A percentile compares a stretch with the other conserved stretches of the same genome.
phyloP scores from a whole-genome alignment of 2,113 vertebrate genomes.

The Gymnobelideus leadbeateri region DNA sequence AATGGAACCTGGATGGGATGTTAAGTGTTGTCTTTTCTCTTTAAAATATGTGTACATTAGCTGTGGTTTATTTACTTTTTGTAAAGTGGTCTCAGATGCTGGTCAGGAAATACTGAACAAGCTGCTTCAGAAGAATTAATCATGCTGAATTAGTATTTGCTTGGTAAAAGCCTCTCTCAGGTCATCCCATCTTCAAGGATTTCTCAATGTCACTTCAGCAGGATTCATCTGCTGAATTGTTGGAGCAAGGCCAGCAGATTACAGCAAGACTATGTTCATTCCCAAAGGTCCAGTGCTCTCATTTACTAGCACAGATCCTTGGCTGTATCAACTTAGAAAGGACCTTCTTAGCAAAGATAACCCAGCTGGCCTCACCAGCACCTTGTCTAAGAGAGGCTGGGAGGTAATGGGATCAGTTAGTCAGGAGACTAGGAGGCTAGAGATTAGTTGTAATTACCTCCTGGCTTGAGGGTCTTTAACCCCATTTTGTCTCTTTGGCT shows the following conservation, averaged over 20 bases:
- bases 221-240: background rate
- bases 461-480: background rate
- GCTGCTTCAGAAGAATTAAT: constrained; percentile 46
- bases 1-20: background rate
- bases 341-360: background rate
- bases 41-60: background rate
- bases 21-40: background rate
- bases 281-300: background rate
- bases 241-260: background rate
- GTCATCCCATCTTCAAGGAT: background rate
- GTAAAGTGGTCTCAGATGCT: constrained; percentile 44
- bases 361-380: background rate
- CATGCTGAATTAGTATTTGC: background rate
- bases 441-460: background rate
- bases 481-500: background rate
- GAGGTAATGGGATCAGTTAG: background rate
- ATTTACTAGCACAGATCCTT: background rate
- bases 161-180: background rate
- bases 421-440: background rate
- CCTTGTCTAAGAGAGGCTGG: background rate
- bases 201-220: background rate
- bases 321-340: background rate
- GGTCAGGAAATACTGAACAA: constrained; percentile 12
- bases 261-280: background rate
- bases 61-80: constrained; percentile 26